Evolutionary conservation across 2,113 vertebrate species (phyloP), one percentile per base, ranked within the genome.

Genomic region (Myotis brandtii): DNA sequence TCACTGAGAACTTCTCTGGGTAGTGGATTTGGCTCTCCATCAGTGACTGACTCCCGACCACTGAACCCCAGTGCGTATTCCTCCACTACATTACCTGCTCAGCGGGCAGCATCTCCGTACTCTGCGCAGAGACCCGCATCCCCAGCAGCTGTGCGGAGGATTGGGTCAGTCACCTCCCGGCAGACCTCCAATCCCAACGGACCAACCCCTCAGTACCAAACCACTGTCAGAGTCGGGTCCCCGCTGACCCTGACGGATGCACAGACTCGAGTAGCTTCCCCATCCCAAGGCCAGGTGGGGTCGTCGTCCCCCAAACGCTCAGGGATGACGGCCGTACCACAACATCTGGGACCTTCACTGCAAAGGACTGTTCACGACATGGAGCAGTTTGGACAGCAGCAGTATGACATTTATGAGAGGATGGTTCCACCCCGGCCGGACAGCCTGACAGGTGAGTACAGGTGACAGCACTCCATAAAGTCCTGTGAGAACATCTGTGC

Each of bases 401-500:
- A 98, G 81, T 99, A 99, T 1, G 99, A 99, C 2, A 98, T 99
- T 93, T 99, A 99, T 0, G 99, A 99, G 98, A 99, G 99, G 96
- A 99, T 99, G 99, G 98, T 99, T 6, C 99, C 99, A 92, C 99
- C 99, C 0, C 98, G 99, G 66, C 99, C 99, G 16, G 99, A 99
- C 56, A 99, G 99, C 98, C 99, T 99, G 93, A 98, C 99, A 97
- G 99, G 99, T 99, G 95, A 98, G 99, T 97, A 72, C 37, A 88
- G 83, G 75, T 59, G 48, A 85, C 88, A 82, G 10, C 16, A 0
- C 69, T 77, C 23, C 48, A 77, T 70, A 56, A 67, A 89, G 32
- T 50, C 32, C 40, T 20, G 72, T 43, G 9, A 87, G 69, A 40
- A 8, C 25, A 9, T 32, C 75, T 0, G 0, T 43, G 67, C 8